Percentiles rank a stretch among this genome's conserved stretches.
These are phyloP conservation scores for Nipponia nippon DNA, from an alignment of 2,113 vertebrate genomes.

Conservation along the genomic window DNA sequence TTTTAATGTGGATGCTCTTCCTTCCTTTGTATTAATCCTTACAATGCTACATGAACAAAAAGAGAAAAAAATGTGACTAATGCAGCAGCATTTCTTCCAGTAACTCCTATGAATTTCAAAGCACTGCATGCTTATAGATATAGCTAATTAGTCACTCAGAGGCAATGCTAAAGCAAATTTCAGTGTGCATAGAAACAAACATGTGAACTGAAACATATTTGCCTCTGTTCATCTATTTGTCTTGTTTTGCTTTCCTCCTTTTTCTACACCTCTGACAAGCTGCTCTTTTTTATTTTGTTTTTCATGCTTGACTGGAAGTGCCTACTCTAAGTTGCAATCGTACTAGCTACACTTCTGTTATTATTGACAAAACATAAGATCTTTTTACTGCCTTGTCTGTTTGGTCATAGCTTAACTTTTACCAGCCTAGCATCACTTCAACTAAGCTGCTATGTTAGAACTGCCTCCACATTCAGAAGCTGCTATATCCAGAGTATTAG, in stretches of 20 bases:
- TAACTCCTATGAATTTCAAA: neutral
- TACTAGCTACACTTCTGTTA: neutral
- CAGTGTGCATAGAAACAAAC: slow-evolving; percentile 10
- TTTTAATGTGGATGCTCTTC: neutral
- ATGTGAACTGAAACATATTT: slow-evolving; percentile 5
- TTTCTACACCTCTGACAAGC: neutral
- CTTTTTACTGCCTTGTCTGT: neutral
- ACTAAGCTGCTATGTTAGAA: neutral
- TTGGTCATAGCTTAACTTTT: slow-evolving; percentile 30
- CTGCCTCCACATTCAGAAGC: neutral
- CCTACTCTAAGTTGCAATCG: neutral
- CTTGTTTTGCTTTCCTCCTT: neutral
- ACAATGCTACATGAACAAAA: neutral
- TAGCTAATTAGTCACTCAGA: slow-evolving; percentile 35
- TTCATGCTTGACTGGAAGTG: slow-evolving; percentile 26
- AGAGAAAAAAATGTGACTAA: neutral
- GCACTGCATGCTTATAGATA: neutral
- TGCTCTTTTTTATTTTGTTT: neutral
- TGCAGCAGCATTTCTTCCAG: neutral
- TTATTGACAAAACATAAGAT: slow-evolving; percentile 12
- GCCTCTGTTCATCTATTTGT: slow-evolving; percentile 20
- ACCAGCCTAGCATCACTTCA: neutral
- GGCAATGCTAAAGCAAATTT: slow-evolving; percentile 31
- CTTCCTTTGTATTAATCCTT: neutral
- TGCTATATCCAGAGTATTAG: slow-evolving; percentile 25